Percentiles rank a stretch among this genome's conserved stretches.
Evolutionary conservation across 2,888 invertebrate genomes (phyloP).

Genomic region (Dolichopus griseipennis): DNA sequence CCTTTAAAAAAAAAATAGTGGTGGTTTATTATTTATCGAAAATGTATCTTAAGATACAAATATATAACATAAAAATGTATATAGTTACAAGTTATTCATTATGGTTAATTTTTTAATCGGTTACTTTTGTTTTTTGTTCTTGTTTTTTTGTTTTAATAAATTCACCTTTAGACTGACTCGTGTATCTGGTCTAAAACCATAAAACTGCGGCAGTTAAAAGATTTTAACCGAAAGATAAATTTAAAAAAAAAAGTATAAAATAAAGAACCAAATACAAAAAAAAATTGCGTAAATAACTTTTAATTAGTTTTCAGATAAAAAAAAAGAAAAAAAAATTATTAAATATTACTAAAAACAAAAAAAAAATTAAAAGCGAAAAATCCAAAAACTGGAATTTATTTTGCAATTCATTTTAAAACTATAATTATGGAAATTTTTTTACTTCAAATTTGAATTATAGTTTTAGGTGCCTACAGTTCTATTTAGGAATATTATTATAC

Average conservation of each 20-base stretch:
- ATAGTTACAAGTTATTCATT: too few species aligned
- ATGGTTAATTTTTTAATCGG: neutral
- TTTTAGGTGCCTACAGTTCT: too few species aligned
- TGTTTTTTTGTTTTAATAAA: neutral
- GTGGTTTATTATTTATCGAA: neutral
- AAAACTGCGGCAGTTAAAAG: neutral
- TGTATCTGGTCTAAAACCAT: neutral
- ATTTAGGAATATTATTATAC: too few species aligned
- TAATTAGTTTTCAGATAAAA: neutral
- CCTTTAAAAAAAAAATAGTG: neutral
- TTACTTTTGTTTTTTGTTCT: neutral
- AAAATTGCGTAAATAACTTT: conserved; percentile 1
- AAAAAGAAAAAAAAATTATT: neutral
- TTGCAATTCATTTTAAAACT: too few species aligned
- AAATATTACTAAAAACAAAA: too few species aligned
- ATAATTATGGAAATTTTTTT: too few species aligned
- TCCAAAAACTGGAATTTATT: too few species aligned
- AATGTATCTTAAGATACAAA: too few species aligned
- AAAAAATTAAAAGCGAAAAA: too few species aligned
- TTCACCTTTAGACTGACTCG: neutral
- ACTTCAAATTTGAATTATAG: too few species aligned
- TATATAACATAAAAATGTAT: too few species aligned
- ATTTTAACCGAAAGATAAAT: neutral
- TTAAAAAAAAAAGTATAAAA: neutral
- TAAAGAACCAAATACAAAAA: too few species aligned